These are phyloP conservation scores for Oreochromis grahami DNA, from an alignment of 2,797 vertebrate species.

Conservation along the genomic window DNA sequence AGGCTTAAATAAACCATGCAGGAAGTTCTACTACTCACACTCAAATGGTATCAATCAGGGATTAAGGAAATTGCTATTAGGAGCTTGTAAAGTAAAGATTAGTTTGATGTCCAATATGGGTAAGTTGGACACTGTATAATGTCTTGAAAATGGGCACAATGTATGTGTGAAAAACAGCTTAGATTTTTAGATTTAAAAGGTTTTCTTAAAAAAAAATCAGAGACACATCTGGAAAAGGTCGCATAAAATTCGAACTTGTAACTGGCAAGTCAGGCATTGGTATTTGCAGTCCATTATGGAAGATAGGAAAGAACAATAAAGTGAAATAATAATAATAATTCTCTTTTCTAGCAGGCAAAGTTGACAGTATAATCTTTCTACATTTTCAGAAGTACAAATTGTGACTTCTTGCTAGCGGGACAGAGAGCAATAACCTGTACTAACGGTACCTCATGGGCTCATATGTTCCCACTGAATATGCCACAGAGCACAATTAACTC, in stretches of 20 bases:
- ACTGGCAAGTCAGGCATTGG: not conserved
- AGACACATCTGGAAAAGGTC: not conserved
- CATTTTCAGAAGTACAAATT: not conserved
- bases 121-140: not conserved
- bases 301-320: not conserved
- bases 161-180: not conserved
- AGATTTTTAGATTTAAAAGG: not conserved
- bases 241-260: not conserved
- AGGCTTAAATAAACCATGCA: not conserved
- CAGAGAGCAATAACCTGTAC: not conserved
- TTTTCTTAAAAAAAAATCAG: not conserved
- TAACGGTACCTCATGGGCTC: not conserved
- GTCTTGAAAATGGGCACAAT: not conserved
- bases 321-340: not conserved
- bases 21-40: not conserved
- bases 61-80: not conserved
- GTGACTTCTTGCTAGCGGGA: not conserved
- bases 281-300: not conserved
- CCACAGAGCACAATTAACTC: not conserved
- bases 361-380: not conserved
- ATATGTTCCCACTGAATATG: not conserved
- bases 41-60: not conserved
- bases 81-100: not conserved
- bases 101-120: not conserved
- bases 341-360: not conserved